Evolutionary conservation across 2,797 vertebrate species (phyloP), one percentile per base, ranked within the genome.

Genomic region (Bradypodion ventrale): DNA sequence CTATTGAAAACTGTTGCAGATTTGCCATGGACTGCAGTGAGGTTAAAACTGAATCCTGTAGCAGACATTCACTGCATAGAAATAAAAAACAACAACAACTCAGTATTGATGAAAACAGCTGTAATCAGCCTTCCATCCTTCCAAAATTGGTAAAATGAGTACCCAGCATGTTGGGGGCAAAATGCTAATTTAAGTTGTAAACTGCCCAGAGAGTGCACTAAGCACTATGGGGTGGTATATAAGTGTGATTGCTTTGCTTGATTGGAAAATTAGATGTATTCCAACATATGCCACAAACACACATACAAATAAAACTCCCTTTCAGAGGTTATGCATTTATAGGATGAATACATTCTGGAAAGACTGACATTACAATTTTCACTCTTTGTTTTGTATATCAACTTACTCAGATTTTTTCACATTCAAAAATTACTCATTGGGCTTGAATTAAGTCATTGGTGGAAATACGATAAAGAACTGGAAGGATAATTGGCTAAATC

Each of bases 1-100:
- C 73, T 49, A 6, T 37, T 62, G 49, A 81, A 81, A 81, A 76
- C 73, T 49, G 5, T 52, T 56, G 29, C 32, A 74, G 65, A 63
- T 82, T 72, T 85, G 35, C 21, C 32, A 29, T 40, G 68, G 77
- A 75, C 40, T 49, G 8, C 7, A 56, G 42, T 46, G 27, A 40
- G 63, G 63, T 76, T 63, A 81, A 62, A 49, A 16, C 19, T 68
- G 72, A 81, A 60, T 69, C 49, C 78, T 40, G 35, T 46, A 56
- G 25, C 37, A 85, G 77, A 66, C 6, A 69, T 44, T 85, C 52
- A 19, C 72, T 69, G 42, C 21, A 49, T 70, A 12, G 23, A 76
- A 52, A 63, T 81, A 42, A 85, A 70, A 81, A 52, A 40, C 42
- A n/a, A 40, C 42, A n/a, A n/a, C n/a, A 69, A 69, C 37, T 85